Evolutionary conservation across 2,113 vertebrate genomes (phyloP), one percentile per base, ranked within the genome.

Genomic region (Odocoileus hemionus): DNA sequence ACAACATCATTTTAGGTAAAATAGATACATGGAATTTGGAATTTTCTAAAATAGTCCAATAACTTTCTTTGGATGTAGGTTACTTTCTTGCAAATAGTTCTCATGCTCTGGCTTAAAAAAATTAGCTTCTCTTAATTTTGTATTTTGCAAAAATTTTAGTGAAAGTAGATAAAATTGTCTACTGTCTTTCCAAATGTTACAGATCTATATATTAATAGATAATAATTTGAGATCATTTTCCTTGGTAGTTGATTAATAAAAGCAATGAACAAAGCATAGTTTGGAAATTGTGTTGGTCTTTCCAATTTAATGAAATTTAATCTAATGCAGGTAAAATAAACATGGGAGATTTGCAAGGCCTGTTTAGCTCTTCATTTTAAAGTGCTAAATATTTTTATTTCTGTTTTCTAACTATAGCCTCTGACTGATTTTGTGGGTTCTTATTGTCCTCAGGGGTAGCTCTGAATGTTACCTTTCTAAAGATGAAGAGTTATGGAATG

Each of bases 401-500:
- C 74, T 95, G 95, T 84, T 28, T 54, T 95, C 57, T 85, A 76
- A 95, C 70, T 80, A 54, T 64, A 92, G 64, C n/a, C 15, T 60
- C 54, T 70, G 96, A 86, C 82, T 91, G 61, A 91, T 87, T 94
- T 76, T 26, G 3, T 94, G 83, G 43, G 15, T 90, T 95, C 26
- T 5, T 5, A 43, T 67, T 97, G 76, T 89, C 85, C 57, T 95
- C 78, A 86, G 33, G 58, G 60, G 9, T 91, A 86, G 80, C 47
- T 97, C 28, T 93, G 87, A 96, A 96, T 89, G 96, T 78, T 95
- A 54, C 89, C 54, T 91, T 95, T 96, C 36, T 47, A 47, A 96
- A 97, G 91, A 95, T 93, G 54, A 97, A 88, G 82, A 94, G 47
- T 96, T 97, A 95, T 95, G 36, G 60, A 95, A 83, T 52, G 94